Evolutionary conservation across 2,113 vertebrate species (phyloP).

Genomic region (Odocoileus virginianus): DNA sequence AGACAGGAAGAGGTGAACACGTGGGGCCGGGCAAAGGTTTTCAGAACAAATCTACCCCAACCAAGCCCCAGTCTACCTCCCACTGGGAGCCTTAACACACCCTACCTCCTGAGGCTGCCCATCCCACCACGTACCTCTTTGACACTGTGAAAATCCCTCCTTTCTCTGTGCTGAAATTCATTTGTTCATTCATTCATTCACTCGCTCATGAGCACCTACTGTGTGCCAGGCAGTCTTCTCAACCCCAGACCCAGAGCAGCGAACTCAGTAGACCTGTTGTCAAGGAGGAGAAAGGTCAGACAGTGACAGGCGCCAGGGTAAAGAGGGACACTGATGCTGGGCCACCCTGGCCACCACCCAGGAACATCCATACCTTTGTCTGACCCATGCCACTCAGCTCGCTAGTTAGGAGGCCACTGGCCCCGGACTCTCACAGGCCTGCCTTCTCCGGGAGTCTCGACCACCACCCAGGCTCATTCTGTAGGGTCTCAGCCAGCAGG

Average conservation of each 20-base stretch:
- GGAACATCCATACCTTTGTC: background rate
- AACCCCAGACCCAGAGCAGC: background rate
- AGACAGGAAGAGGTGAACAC: accelerated
- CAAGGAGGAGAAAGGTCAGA: background rate
- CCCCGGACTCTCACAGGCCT: no score
- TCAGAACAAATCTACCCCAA: background rate
- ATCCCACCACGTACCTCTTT: accelerated
- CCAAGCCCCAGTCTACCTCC: background rate
- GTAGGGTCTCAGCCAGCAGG: accelerated
- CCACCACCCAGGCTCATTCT: background rate
- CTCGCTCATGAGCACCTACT: background rate
- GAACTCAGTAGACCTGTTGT: accelerated
- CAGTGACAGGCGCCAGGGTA: no score
- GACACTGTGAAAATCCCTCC: background rate
- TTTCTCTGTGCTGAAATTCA: background rate
- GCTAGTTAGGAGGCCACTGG: background rate
- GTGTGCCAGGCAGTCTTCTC: background rate
- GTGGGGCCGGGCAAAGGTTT: background rate
- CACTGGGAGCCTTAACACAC: background rate
- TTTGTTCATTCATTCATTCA: background rate
- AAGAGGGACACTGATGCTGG: no score
- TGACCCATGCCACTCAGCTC: background rate
- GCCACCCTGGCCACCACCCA: background rate
- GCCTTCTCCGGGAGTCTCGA: background rate
- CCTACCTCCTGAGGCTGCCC: no score